Evolutionary conservation across 1,140 invertebrate genomes (phyloP), one percentile per base, ranked within the genome.

Genomic region (Papilio polytes): DNA sequence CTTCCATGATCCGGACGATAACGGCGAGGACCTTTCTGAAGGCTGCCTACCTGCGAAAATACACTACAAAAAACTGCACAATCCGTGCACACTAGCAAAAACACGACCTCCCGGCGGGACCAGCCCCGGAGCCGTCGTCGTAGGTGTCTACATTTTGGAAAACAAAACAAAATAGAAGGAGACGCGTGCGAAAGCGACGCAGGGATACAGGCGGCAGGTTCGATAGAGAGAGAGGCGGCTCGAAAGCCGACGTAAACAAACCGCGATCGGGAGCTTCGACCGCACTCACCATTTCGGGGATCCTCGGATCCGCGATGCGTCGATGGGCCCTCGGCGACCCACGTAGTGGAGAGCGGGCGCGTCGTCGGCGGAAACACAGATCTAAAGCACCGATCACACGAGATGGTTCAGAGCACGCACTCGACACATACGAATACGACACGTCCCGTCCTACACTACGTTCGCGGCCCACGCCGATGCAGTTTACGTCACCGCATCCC

Each of bases 401-500:
- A 84, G 89, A 81, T 88, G 80, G 87, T 90, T 87, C 85, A 87
- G 87, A 82, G 85, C 89, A 93, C 84, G 86, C 92, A 92, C 89
- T 88, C 88, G 81, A 83, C 85, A 91, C 91, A 90, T 90, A 88
- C 86, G 87, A 88, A 85, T 83, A 90, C 92, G 90, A 93, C 89
- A 89, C 90, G 90, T 94, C 91, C 92, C 92, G 92, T 92, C 89
- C 92, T 92, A 94, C 93, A 94, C 92, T 94, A 94, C 92, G 91
- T 87, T 91, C 78, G 87, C 92, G 93, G 92, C 93, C 90, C 90
- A 86, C 90, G 92, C 93, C 93, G 90, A 88, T 94, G 93, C 93
- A 94, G 91, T 93, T 92, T 94, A 94, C 93, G 93, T 94, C 93
- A 94, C 93, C 93, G 93, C 93, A 94, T 94, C 93, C 93, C 93